phyloP scores from a whole-genome alignment of 1,140 invertebrate genomes.

The Cyrtorhinus lividipennis region DNA sequence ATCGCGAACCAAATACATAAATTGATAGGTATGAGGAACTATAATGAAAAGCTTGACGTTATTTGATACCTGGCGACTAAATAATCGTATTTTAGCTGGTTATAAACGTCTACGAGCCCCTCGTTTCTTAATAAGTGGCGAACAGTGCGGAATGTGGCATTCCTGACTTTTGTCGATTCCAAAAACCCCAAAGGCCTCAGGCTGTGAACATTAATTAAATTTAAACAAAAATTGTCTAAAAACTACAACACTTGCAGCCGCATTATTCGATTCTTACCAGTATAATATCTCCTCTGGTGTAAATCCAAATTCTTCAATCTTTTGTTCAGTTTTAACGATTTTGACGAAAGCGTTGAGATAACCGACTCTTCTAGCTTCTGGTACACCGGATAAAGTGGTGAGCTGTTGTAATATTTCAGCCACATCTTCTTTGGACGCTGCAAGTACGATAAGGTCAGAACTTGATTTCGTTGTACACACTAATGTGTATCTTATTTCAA shows the following conservation, averaged over 20 bases:
- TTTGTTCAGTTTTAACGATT: conserved; percentile 47
- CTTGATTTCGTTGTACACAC: not conserved
- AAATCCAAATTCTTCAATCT: conserved; percentile 46
- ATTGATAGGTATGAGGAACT: too few species aligned
- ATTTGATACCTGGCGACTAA: conserved; percentile 63
- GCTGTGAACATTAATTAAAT: too few species aligned
- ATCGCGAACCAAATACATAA: not conserved
- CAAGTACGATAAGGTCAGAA: not conserved
- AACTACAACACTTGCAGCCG: conserved; percentile 8
- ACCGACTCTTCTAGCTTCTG: conserved; percentile 52
- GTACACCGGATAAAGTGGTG: conserved; percentile 31
- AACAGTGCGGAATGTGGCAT: conserved; percentile 68
- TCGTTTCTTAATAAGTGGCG: conserved; percentile 66
- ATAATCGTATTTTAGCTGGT: conserved; percentile 64
- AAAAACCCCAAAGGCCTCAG: conserved; percentile 67
- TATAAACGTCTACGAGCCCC: conserved; percentile 59
- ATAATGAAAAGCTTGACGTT: too few species aligned
- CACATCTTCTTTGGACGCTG: conserved; percentile 10
- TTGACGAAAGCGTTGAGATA: conserved; percentile 72
- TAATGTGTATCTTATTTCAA: not conserved
- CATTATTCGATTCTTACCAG: conserved; percentile 44
- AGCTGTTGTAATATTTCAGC: conserved; percentile 9
- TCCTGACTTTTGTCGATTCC: conserved; percentile 74
- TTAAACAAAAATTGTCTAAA: conserved; percentile 29
- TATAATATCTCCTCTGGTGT: conserved; percentile 60